Evolutionary conservation across 2,888 invertebrate genomes (phyloP).

Genomic region (Keiferia lycopersicella): DNA sequence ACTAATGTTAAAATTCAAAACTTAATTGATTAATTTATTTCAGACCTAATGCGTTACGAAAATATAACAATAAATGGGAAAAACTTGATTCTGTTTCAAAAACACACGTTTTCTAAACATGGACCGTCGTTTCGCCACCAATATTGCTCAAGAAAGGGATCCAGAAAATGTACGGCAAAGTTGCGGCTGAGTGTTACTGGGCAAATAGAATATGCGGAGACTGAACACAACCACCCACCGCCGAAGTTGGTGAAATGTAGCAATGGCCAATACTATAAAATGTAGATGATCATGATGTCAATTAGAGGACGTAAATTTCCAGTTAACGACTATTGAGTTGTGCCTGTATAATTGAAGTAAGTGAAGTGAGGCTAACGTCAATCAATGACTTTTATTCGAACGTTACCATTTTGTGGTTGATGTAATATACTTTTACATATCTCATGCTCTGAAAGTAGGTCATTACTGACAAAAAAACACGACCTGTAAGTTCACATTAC

Average conservation of each 20-base stretch:
- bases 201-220: constrained; percentile 27
- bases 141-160: constrained; percentile 31
- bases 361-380: too few species aligned
- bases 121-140: constrained; percentile 35
- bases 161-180: constrained; percentile 35
- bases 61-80: constrained; percentile 2
- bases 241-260: constrained; percentile 29
- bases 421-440: too few species aligned
- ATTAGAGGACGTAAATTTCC: too few species aligned
- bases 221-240: constrained; percentile 34
- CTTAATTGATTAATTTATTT: background rate
- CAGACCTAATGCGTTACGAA: constrained; percentile 6
- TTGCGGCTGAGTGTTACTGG: constrained; percentile 35
- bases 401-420: too few species aligned
- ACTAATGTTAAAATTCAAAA: background rate
- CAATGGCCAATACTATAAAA: constrained; percentile 19
- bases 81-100: constrained; percentile 35
- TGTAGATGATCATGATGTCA: background rate
- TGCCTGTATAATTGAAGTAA: too few species aligned
- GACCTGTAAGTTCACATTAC: too few species aligned
- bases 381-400: too few species aligned
- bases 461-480: too few species aligned
- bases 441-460: too few species aligned
- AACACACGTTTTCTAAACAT: constrained; percentile 41
- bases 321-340: too few species aligned